phyloP scores from a whole-genome alignment of 1,140 invertebrate species.

The Streblospio benedicti region DNA sequence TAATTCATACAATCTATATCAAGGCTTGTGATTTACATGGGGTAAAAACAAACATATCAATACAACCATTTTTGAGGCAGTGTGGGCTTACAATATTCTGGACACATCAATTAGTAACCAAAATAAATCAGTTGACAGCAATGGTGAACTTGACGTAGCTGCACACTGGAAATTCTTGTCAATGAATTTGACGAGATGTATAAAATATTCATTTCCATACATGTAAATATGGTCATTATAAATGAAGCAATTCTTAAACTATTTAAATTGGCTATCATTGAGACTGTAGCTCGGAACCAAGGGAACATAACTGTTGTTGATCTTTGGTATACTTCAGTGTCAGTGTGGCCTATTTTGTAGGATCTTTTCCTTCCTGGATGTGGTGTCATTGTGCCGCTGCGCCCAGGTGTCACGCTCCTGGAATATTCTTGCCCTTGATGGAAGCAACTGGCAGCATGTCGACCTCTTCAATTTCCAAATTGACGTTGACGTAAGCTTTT shows the following conservation, averaged over 20 bases:
- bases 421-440: constrained; percentile 95
- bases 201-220: background rate
- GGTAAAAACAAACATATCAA: too few species aligned
- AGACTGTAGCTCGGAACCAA: background rate
- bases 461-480: constrained; percentile 97
- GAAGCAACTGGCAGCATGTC: constrained; percentile 98
- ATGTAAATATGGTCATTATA: background rate
- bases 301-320: background rate
- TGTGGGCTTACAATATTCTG: too few species aligned
- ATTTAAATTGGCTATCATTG: background rate
- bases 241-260: background rate
- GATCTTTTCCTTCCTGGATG: constrained; percentile 96
- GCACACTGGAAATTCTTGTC: too few species aligned
- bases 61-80: too few species aligned
- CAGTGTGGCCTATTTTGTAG: constrained; percentile 46
- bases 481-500: constrained; percentile 77
- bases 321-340: background rate
- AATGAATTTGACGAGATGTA: too few species aligned
- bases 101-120: too few species aligned
- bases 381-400: constrained; percentile 92
- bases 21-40: too few species aligned
- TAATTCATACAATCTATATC: too few species aligned
- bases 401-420: constrained; percentile 90
- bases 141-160: too few species aligned
- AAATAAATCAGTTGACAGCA: too few species aligned